phyloP scores from a whole-genome alignment of 2,888 invertebrate genomes.

The Lycophotia porphyrea region DNA sequence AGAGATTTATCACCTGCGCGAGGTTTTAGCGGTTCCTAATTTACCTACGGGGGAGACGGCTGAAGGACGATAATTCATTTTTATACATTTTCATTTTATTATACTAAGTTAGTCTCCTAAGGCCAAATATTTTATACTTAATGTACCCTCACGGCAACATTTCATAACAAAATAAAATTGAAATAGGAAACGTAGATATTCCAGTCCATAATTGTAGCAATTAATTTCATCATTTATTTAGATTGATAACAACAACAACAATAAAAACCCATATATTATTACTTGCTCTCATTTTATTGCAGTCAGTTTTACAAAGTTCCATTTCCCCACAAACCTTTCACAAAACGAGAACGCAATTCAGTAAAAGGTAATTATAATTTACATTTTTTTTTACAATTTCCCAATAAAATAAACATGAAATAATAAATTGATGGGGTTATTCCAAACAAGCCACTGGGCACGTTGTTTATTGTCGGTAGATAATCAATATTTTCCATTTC shows the following conservation, averaged over 20 bases:
- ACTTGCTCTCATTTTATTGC: constrained; percentile 18
- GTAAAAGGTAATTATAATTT: constrained; percentile 32
- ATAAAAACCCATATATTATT: background rate
- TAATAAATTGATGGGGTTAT: constrained; percentile 64
- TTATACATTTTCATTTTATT: constrained; percentile 68
- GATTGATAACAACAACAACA: constrained; percentile 9
- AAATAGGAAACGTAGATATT: constrained; percentile 13
- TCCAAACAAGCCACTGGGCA: constrained; percentile 68
- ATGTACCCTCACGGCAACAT: constrained; percentile 20
- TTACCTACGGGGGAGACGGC: constrained; percentile 75
- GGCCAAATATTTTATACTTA: constrained; percentile 41
- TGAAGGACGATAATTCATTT: constrained; percentile 73
- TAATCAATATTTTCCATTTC: constrained; percentile 85
- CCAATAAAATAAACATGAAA: constrained; percentile 57
- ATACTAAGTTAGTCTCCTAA: constrained; percentile 52
- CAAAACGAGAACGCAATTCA: constrained; percentile 17
- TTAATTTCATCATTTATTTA: constrained; percentile 17
- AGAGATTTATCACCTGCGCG: constrained; percentile 83
- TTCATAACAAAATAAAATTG: constrained; percentile 31
- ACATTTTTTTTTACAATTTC: constrained; percentile 26
- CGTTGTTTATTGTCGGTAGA: constrained; percentile 76
- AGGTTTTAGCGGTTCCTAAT: constrained; percentile 82
- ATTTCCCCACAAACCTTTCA: constrained; percentile 13
- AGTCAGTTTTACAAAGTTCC: constrained; percentile 1
- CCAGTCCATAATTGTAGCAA: constrained; percentile 10